Evolutionary conservation across 2,113 vertebrate species (phyloP).

Genomic region (Genyomyrus donnyi): DNA sequence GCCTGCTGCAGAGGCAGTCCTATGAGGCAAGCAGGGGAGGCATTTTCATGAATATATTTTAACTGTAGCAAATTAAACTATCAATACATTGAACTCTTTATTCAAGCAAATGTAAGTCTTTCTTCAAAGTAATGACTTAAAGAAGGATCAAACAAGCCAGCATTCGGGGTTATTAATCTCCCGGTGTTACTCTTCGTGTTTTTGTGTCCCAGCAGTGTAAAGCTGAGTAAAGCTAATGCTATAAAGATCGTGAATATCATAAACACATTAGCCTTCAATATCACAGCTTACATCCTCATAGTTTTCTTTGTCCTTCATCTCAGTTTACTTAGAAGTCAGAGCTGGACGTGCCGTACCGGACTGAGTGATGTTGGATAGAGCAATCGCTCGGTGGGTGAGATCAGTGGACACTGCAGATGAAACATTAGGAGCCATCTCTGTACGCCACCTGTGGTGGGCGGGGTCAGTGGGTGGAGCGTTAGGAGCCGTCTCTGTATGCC

Average conservation of each 20-base stretch:
- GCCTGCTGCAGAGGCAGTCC: conserved; percentile 8
- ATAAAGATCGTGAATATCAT: neutral
- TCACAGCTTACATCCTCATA: neutral
- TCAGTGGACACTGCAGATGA: neutral
- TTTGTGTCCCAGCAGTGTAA: neutral
- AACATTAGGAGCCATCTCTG: neutral
- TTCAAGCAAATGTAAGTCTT: neutral
- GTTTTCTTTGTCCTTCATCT: neutral
- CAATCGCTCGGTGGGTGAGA: neutral
- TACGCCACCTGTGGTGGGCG: neutral
- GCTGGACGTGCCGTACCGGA: neutral
- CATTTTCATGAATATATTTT: conserved; percentile 10
- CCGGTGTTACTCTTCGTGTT: neutral
- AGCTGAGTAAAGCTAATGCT: neutral
- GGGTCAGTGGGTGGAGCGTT: neutral
- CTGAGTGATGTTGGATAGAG: neutral
- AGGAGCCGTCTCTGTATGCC: neutral
- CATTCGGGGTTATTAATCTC: neutral
- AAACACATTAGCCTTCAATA: neutral
- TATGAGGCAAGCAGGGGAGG: conserved; percentile 9
- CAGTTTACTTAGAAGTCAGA: neutral
- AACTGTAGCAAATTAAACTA: neutral
- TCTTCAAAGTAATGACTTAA: neutral
- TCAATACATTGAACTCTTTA: neutral
- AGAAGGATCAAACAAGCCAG: neutral